Conservation (phyloP, 2,888 invertebrate species). For the Watsonalla cultraria region DNA sequence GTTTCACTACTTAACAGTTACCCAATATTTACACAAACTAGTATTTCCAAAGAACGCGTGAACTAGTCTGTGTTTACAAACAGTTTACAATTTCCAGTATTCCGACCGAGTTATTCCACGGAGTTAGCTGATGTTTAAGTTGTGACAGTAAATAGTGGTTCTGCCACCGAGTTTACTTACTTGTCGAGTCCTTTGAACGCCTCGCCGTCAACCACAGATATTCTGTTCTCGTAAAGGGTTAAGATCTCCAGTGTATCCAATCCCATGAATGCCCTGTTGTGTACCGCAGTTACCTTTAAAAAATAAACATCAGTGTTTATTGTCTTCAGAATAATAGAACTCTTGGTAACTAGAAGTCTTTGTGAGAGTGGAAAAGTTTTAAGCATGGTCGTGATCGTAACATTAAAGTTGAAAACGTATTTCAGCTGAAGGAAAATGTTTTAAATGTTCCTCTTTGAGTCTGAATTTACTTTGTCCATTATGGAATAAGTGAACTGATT, state of each 20-base stretch:
- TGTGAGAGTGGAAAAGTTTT: too few relatives aligned
- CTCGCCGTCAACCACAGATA: slow-evolving; percentile 86
- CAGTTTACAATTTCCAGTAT: too few relatives aligned
- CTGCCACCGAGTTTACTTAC: slow-evolving; percentile 71
- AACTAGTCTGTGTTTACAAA: too few relatives aligned
- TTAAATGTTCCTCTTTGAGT: too few relatives aligned
- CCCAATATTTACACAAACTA: too few relatives aligned
- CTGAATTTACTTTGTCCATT: too few relatives aligned
- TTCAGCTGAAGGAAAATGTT: too few relatives aligned
- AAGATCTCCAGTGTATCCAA: slow-evolving; percentile 92
- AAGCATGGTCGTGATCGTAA: too few relatives aligned
- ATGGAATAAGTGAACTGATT: too few relatives aligned
- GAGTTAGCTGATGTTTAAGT: not conserved
- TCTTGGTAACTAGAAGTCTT: not conserved
- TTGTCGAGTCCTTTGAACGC: slow-evolving; percentile 93
- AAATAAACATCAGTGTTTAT: slow-evolving; percentile 1
- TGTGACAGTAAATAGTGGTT: not conserved
- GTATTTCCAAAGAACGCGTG: too few relatives aligned
- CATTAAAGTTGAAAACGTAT: too few relatives aligned
- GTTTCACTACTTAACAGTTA: too few relatives aligned
- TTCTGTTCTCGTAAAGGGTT: slow-evolving; percentile 91
- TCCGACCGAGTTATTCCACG: not conserved
- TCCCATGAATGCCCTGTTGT: slow-evolving; percentile 90
- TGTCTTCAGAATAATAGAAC: not conserved
- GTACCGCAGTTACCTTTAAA: slow-evolving; percentile 83